Evolutionary conservation across 2,888 invertebrate species (phyloP), one percentile per base, ranked within the genome.

Genomic region (Lymantria dispar): DNA sequence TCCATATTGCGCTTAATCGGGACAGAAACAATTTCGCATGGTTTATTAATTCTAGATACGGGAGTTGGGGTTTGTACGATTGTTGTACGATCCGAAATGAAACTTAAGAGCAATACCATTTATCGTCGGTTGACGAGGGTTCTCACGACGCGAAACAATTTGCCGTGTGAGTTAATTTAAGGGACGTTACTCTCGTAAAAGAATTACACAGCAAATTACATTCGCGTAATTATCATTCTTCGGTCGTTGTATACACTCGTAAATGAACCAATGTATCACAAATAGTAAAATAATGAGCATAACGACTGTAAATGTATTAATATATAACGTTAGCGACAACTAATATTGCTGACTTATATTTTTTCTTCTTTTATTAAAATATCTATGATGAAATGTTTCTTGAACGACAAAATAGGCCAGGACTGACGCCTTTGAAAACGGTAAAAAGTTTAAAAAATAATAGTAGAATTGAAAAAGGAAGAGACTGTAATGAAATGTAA

Each of bases 141-240:
- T 70, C 78, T 75, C 80, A 78, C 76, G 79, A 76, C 80, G 80
- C 81, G 70, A 80, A 83, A 80, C 80, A 84, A 85, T 85, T 84
- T 81, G 71, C 76, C 75, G 73, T 76, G 72, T 72, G 73, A 77
- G 76, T 76, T 77, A 75, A 80, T 80, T 78, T 74, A 43, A 61
- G 52, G 58, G 50, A 54, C 43, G 44, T 56, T 48, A 45, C 52
- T 39, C 33, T 45, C 40, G 39, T 42, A 13, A 12, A 52, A 61
- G 50, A 45, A 49, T 49, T 49, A 49, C 22, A 22, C 40, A n/a
- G 29, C 9, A 44, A 44, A 49, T 49, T 33, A 45, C 39, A 44
- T 48, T n/a, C 11, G 7, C 1, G 7, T 40, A 10, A 10, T 40
- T 40, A 15, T 15, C n/a, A 38, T 38, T 38, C 5, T 38, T 38